Base-by-base conservation (phyloP, 2,113 vertebrate species). In the Noturus placidus region DNA sequence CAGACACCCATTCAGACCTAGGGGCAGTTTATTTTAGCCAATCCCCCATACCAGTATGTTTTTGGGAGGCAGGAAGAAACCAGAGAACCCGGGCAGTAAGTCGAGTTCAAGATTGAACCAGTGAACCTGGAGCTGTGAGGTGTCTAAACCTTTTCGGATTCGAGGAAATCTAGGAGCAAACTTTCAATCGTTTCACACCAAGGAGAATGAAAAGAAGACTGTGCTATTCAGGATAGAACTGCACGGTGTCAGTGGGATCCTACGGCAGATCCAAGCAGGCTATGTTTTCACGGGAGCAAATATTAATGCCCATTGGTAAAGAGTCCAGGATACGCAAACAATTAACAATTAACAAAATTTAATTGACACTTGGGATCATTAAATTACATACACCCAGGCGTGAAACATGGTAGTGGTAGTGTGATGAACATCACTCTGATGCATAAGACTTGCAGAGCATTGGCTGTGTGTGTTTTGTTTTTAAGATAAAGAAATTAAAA, bases 401-500 rank as follows among this genome's bases (percentile, higher is more conserved):
- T 67, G n/a, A 74, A 74, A 25, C 70, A 74, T 74, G 70, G 70
- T 25, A 20, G 70, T 11, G 20, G 70, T 22, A 42, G 33, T 25
- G 19, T 74, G 35, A 74, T 13, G 70, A 25, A 63, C 61, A 63
- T 63, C 25, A 27, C 9, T n/a, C 61, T 2, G 3, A 27, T 27
- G 59, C 20, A 27, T 20, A 63, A 67, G 27, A 15, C n/a, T 67
- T 30, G 17, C 6, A 38, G 17, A 19, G 17, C 15, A 7, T 20
- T 72, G 30, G 17, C 69, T 38, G 65, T 33, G 65, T 5, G 7
- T 57, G 35, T 8, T 72, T 11, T 63, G 20, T 82, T 85, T 81
- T 74, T 6, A 79, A 76, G 33, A 89, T 77, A n/a, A 78, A 69
- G 35, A 86, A 76, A 79, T 88, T 9, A 59, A 19, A 72, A 72